Base-by-base conservation (phyloP, 2,797 vertebrate species). In the Toxotes lorentzi region DNA sequence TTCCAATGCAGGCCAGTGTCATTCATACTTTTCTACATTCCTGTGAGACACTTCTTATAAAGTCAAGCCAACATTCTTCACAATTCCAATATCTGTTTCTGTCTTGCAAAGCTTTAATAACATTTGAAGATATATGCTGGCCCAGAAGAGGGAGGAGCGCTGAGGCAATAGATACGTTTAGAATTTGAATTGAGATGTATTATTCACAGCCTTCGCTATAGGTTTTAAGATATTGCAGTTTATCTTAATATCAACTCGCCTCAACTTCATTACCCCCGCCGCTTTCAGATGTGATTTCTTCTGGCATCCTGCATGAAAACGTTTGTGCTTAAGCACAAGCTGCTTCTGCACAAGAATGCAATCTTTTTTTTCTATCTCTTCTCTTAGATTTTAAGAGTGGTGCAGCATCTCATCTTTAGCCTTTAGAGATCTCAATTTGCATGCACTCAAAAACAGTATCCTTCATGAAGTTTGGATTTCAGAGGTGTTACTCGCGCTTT, bases 171-270 rank as follows among this genome's bases (percentile, higher is more conserved):
- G 74, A 83, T 81, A 74, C 73, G 64, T 87, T 82, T 83, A 88
- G 43, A 82, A 81, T 69, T 79, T 75, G 71, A 89, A 89, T 75
- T 71, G 84, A 88, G 81, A 91, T 86, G 83, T 86, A 90, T 89
- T 91, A 91, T 90, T 91, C 88, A 83, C 78, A 79, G 80, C 38
- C 65, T 76, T 64, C 38, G 58, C 84, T 85, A 73, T 86, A 79
- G 72, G 73, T 88, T 89, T 88, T 69, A 89, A 92, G 82, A 91
- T 90, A 90, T 88, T 89, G 78, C 82, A 87, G 76, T 89, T 85
- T 78, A 87, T 91, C 87, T 86, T 88, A 74, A 91, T 92, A 89
- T 84, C 84, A 86, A 69, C 69, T 63, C 12, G 12, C 70, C 72
- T 83, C 70, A 79, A 75, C 82, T 84, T 89, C 81, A 88, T 88